Evolutionary conservation across 2,113 vertebrate genomes (phyloP).

Genomic region (Nesospiza acunhae): DNA sequence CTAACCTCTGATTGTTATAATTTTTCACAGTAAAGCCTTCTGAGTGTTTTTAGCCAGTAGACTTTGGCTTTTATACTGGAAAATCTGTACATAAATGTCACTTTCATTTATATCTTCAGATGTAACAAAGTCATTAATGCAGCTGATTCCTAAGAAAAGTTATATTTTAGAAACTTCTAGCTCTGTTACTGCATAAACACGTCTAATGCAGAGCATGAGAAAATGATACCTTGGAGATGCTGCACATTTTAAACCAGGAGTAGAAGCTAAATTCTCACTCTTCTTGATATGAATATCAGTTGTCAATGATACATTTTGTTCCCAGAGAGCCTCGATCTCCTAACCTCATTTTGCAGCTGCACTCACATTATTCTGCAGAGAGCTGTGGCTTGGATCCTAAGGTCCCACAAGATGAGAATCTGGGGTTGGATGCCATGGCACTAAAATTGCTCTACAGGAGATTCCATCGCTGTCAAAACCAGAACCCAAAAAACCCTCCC

Average conservation of each 20-base stretch:
- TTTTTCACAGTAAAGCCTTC: slow-evolving; percentile 41
- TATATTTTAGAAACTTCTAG: neutral
- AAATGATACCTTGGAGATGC: neutral
- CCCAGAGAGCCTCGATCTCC: neutral
- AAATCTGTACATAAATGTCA: slow-evolving; percentile 37
- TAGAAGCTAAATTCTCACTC: neutral
- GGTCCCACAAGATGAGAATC: neutral
- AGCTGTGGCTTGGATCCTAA: neutral
- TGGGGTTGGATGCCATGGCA: neutral
- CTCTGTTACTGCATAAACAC: neutral
- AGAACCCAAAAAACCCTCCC: neutral
- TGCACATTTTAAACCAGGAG: neutral
- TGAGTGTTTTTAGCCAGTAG: slow-evolving; percentile 9
- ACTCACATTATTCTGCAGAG: neutral
- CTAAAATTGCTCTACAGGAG: neutral
- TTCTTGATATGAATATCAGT: neutral
- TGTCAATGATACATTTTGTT: neutral
- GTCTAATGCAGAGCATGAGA: neutral
- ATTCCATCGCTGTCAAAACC: neutral
- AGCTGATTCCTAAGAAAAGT: slow-evolving; percentile 16
- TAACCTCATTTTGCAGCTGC: neutral
- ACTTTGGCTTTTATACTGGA: slow-evolving; percentile 38
- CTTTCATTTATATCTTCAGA: slow-evolving; percentile 4
- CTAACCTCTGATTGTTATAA: neutral
- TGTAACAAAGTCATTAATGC: slow-evolving; percentile 12